Evolutionary conservation across 1,140 invertebrate species (phyloP), one percentile per base, ranked within the genome.

Genomic region (Charaxes varanes): DNA sequence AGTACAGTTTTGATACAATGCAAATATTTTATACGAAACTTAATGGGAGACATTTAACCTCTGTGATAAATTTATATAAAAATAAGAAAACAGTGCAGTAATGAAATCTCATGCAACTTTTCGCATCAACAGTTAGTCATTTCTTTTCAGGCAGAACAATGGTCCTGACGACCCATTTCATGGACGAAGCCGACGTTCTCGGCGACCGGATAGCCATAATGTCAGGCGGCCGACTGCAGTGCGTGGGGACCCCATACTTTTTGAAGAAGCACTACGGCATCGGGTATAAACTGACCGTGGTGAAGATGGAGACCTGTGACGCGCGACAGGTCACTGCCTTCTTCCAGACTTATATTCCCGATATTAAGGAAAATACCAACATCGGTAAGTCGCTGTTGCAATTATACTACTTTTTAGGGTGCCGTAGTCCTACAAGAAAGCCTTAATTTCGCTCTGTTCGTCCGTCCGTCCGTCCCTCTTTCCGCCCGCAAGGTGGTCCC

Each of bases 181-280:
- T 99, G 96, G 97, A 99, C 81, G 97, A 99, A 85, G 97, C 97
- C 4, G 97, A 99, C 83, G 88, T 94, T 10, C 86, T 99, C 0
- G 96, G 96, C 1, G 96, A 98, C 76, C 87, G 94, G 47, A 95
- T 98, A 47, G 94, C 94, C 2, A 97, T 98, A 34, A 92, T 98
- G 88, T 89, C 94, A 27, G 87, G 91, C 28, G 96, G 96, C 1
- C 82, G 87, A 37, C 73, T 97, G 1, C 88, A 91, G 54, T 95
- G 93, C 60, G 79, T 85, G 16, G 87, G 86, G 2, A 85, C 86
- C 2, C 77, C 87, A 0, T 85, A 87, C 60, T 86, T 81, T 53
- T 62, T 88, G 3, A 88, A 87, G 64, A 85, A 80, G 41, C 68
- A 80, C 48, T 87, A 85, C 41, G 80, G 86, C 46, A 71, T 73